Base-by-base conservation (phyloP, 2,888 invertebrate genomes). In the Eupithecia exiguata region DNA sequence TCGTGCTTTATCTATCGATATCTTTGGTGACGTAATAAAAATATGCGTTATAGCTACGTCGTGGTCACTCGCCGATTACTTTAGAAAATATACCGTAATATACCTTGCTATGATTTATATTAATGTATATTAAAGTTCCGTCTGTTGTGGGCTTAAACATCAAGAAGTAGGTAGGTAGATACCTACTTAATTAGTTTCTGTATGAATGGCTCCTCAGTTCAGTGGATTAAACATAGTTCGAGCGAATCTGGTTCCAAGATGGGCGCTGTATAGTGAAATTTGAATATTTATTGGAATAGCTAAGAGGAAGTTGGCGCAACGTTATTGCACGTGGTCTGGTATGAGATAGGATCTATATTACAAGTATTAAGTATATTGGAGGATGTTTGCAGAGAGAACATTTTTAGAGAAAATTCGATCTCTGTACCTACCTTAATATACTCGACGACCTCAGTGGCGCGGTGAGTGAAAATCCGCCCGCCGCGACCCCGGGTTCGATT, bases 221-320 rank as follows among this genome's bases (percentile, higher is more conserved):
- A 40, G 75, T 69, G 61, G 69, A 69, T 69, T 72, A 69, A 75
- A 70, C 75, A 72, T 75, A 70, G 75, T 75, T 75, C 53, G 46
- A 46, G 38, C 38, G 63, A 46, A 68, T 68, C 70, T 71, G 66
- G 71, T 70, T 75, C 63, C 68, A 72, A 75, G 75, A 75, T 63
- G 68, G 70, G 49, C 67, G 65, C 62, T 70, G 58, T 75, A 68
- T 70, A 70, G 70, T 68, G 68, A 70, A 75, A 75, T 75, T 75
- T 75, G 75, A 75, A 75, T 75, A 75, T 70, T 72, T 75, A 75
- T 75, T 75, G 70, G 70, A 72, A 75, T 75, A 72, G 70, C 70
- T 72, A 21, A 70, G 63, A 43, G 68, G 68, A 75, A 72, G 75
- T 72, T 75, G 43, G 63, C 12, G 63, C 69, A 70, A 68, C 70